Evolutionary conservation across 2,888 invertebrate genomes (phyloP), one percentile per base, ranked within the genome.

Genomic region (Steinernema carpocapsae): DNA sequence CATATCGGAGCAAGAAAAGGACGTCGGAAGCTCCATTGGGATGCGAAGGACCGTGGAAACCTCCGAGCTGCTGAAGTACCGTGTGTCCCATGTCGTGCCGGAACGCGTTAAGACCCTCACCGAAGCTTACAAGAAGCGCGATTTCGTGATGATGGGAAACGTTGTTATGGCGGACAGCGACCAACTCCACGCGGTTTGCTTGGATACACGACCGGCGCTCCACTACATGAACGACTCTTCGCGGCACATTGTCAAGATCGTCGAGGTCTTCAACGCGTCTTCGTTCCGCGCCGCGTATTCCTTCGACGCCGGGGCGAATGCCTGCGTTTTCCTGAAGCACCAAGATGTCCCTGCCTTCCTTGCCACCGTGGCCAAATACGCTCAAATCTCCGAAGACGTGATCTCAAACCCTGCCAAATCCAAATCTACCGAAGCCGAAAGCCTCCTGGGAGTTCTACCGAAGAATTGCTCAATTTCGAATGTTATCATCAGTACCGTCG

Each of bases 291-390:
- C 94, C 7, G 95, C 95, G 0, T 99, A 99, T 88, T 97, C 97
- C 19, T 99, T 94, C 90, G 99, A 99, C 91, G 99, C 99, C 73
- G 99, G 99, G 4, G 94, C 97, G 71, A 99, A 99, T 64, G 77
- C 78, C 37, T 78, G 77, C 29, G 46, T 78, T 24, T 48, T 78
- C 59, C 29, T 78, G 51, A 72, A 78, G 46, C 72, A 74, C 37
- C n/a, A 74, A 17, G 72, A 72, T n/a, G 43, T 59, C 29, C 26
- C 52, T 2, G 7, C 17, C 10, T 72, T 72, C 17, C 59, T 72
- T 1, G 72, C 64, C 17, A 64, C 64, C 64, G 64, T 32, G 7
- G 32, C 64, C 64, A 64, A 64, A n/a, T 64, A 64, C 37, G 64
- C 64, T 12, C 32, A 64, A 32, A 29, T 64, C 32, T 64, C 64